Base-by-base conservation (phyloP, 2,888 invertebrate genomes). In the Cepaea hortensis region DNA sequence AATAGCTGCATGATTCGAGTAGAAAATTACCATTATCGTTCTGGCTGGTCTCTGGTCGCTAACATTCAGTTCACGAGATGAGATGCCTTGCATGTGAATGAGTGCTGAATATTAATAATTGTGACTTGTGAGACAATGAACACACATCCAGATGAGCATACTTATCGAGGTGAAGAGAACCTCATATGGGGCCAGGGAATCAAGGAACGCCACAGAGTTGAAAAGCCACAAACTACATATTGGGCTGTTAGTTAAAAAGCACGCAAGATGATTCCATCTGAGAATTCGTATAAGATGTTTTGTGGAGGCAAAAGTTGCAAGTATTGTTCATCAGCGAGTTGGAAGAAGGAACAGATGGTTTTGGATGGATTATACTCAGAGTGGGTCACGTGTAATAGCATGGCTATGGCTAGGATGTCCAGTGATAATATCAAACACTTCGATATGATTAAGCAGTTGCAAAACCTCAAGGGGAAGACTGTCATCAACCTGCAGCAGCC, bases 351-450 rank as follows among this genome's bases (percentile, higher is more conserved):
- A 94, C 93, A 95, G 85, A 95, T 96, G 95, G 97, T 97, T 0
- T 96, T 98, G 89, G 96, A 96, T 90, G 97, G 97, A 76, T 95
- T 98, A 62, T 98, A 96, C 94, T 98, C 98, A 0, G 96, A 97
- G 91, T 98, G 98, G 98, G 96, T 98, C 90, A 98, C 97, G 9
- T 97, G 97, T 90, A 96, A 97, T 93, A 97, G 98, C 90, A 95
- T 98, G 92, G 98, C 98, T 93, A 98, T 97, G 97, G 96, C 97
- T 87, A 96, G 98, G 46, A 97, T 97, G 87, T 97, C 96, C 94
- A 96, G 96, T 72, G 95, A 96, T 55, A 95, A 96, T 89, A 97
- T 98, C 85, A 95, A 96, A 6, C 96, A 97, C 91, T 96, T 96
- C 93, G 96, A 97, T 91, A 96, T 97, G 90, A 96, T 97, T 90